A percentile compares a stretch with the other conserved stretches of the same genome.
Evolutionary conservation across 37 sponge, comb jelly and placozoan genomes (phyloP).

Genomic region (Hormiphora californensis): DNA sequence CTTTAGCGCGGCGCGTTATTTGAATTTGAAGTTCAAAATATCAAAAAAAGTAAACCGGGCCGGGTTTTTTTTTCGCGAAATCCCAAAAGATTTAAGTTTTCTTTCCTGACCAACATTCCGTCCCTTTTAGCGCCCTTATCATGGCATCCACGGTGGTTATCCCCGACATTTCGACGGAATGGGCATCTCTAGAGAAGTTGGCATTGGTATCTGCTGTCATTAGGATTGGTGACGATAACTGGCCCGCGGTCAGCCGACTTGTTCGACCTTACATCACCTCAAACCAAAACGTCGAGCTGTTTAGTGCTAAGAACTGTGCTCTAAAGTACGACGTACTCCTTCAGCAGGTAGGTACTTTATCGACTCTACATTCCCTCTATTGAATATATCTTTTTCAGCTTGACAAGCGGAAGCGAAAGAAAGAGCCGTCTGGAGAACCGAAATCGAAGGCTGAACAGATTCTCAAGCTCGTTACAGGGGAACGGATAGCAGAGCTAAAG

Average conservation of each 20-base stretch:
- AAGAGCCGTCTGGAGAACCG: background rate
- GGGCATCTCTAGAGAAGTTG: constrained; percentile 77
- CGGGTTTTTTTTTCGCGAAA: too few relatives aligned
- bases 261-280: background rate
- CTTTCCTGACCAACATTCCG: too few relatives aligned
- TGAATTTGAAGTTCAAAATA: too few relatives aligned
- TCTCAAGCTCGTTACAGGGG: constrained; percentile 70
- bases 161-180: constrained; percentile 52
- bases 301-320: constrained; percentile 38
- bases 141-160: constrained; percentile 13
- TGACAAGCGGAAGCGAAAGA: background rate
- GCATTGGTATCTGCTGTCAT: constrained; percentile 81
- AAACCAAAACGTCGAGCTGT: background rate
- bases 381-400: background rate
- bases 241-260: constrained; percentile 55
- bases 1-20: too few relatives aligned
- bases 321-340: background rate
- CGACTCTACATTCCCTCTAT: background rate
- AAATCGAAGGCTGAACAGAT: constrained; percentile 66
- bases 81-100: too few relatives aligned
- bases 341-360: background rate
- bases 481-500: constrained; percentile 71
- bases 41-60: too few relatives aligned
- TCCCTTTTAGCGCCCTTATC: too few relatives aligned
- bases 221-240: constrained; percentile 83